Evolutionary conservation across 2,797 vertebrate species (phyloP).

Genomic region (Clamator glandarius): DNA sequence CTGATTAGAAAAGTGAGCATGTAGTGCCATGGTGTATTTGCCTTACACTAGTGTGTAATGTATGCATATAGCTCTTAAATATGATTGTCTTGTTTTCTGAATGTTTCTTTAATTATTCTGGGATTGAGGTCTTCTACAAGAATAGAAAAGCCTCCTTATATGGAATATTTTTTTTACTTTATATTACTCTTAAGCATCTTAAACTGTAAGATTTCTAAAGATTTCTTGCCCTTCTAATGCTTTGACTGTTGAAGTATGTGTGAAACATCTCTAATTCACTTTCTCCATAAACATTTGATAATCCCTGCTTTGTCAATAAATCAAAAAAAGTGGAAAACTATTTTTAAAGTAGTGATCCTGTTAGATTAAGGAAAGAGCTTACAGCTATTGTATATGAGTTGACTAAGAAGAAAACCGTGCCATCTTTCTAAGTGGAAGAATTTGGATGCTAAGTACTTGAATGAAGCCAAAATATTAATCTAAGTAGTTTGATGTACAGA

Average conservation of each 20-base stretch:
- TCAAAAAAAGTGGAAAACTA: neutral
- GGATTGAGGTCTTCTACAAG: neutral
- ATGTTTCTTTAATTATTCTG: neutral
- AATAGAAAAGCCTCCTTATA: neutral
- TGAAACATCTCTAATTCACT: neutral
- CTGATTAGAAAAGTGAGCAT: neutral
- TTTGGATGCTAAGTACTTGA: neutral
- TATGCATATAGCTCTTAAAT: neutral
- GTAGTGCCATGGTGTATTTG: neutral
- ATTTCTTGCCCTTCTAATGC: neutral
- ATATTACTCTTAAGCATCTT: neutral
- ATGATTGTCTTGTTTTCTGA: neutral
- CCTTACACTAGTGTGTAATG: neutral
- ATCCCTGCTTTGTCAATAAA: neutral
- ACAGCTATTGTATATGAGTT: neutral
- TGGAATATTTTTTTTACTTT: neutral
- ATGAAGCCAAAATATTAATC: neutral
- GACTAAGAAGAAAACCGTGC: neutral
- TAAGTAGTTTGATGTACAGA: neutral
- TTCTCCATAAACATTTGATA: neutral
- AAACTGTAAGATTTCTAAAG: neutral
- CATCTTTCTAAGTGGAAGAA: neutral
- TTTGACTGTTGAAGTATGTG: neutral
- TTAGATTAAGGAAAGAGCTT: neutral
- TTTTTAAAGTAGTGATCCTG: neutral